Percentiles rank a stretch among this genome's conserved stretches.
phyloP scores from a whole-genome alignment of 2,113 vertebrate species.

The Recurvirostra avosetta region DNA sequence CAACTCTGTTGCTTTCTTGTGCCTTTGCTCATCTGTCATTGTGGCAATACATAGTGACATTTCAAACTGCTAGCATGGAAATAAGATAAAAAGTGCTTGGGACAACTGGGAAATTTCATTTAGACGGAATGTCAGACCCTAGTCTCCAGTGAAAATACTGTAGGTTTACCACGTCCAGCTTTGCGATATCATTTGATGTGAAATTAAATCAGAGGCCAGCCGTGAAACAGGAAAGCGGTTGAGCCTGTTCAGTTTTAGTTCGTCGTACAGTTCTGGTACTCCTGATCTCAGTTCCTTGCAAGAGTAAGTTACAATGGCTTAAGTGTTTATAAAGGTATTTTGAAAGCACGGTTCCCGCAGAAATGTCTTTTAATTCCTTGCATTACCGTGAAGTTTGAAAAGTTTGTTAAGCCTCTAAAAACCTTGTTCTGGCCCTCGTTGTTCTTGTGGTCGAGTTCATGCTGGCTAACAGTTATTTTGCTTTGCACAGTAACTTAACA shows the following conservation, averaged over 20 bases:
- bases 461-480: constrained; percentile 38
- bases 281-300: not conserved
- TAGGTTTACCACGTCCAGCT: constrained; percentile 63
- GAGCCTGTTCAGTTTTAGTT: not conserved
- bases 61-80: constrained; percentile 68
- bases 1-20: constrained; percentile 26
- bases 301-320: not conserved
- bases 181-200: constrained; percentile 58
- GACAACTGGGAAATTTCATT: constrained; percentile 79
- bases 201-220: constrained; percentile 67
- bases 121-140: constrained; percentile 69
- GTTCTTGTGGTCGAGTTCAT: constrained; percentile 61
- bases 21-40: constrained; percentile 67
- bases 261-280: not conserved
- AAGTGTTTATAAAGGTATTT: not conserved
- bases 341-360: not conserved
- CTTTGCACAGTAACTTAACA: constrained; percentile 70
- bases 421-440: not conserved
- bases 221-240: constrained; percentile 1
- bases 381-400: not conserved
- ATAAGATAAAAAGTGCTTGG: constrained; percentile 72
- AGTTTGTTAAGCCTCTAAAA: not conserved
- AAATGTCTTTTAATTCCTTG: not conserved
- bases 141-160: constrained; percentile 64
- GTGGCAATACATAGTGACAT: constrained; percentile 60